phyloP scores from a whole-genome alignment of 2,888 invertebrate species.

The Noctua janthina region DNA sequence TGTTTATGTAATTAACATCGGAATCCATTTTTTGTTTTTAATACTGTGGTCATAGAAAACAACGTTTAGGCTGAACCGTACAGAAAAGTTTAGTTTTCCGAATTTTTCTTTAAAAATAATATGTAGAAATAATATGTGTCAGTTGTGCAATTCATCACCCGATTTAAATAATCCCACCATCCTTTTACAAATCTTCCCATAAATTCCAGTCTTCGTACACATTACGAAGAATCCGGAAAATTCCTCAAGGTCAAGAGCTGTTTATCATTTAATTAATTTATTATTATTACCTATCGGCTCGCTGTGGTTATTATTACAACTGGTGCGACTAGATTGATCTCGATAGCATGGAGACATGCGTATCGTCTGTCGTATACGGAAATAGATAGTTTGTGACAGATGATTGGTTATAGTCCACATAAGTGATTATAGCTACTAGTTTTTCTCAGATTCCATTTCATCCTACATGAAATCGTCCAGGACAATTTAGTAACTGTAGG shows the following conservation, averaged over 20 bases:
- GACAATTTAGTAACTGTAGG: too few species aligned
- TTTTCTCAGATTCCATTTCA: not conserved
- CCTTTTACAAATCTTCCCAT: not conserved
- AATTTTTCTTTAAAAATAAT: too few species aligned
- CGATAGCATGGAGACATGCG: slow-evolving; percentile 11
- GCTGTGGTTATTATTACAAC: slow-evolving; percentile 19
- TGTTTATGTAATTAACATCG: too few species aligned
- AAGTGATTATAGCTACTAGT: not conserved
- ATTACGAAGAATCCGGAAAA: slow-evolving; percentile 29
- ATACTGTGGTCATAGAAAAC: not conserved
- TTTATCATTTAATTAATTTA: slow-evolving; percentile 40
- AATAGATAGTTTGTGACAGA: not conserved
- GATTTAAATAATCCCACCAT: not conserved
- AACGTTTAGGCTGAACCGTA: not conserved
- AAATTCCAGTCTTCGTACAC: not conserved
- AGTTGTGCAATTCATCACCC: not conserved
- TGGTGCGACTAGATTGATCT: slow-evolving; percentile 29
- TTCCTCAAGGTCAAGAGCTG: slow-evolving; percentile 26
- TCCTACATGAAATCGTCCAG: not conserved
- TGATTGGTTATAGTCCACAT: not conserved
- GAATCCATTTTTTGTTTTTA: not conserved
- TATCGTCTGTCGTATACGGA: slow-evolving; percentile 8
- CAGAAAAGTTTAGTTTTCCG: too few species aligned
- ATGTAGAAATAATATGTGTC: not conserved
- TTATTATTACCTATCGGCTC: slow-evolving; percentile 21